A percentile compares a stretch with the other conserved stretches of the same genome.
These are phyloP conservation scores for Rhabdomys dilectus DNA, from an alignment of 2,113 vertebrate genomes.

Conservation along the genomic window DNA sequence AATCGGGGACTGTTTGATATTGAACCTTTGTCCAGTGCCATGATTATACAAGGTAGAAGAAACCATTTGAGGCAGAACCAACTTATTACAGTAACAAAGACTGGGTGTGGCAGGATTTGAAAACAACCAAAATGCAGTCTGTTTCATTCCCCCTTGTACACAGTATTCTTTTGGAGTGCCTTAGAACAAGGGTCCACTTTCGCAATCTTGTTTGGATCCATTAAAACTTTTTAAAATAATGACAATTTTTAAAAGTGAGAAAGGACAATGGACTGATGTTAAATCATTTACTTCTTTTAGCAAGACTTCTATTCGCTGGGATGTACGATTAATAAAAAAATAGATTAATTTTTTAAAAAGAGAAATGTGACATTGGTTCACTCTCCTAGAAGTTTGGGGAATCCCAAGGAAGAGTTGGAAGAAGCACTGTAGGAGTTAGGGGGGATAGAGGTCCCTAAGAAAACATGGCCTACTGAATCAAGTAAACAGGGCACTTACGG, in stretches of 20 bases:
- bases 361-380: not conserved
- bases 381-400: too few species aligned
- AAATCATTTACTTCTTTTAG: conserved; percentile 42
- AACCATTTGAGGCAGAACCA: conserved; percentile 70
- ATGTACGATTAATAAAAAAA: not conserved
- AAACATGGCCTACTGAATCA: too few species aligned
- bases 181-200: not conserved
- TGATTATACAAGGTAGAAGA: conserved; percentile 67
- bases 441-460: too few species aligned
- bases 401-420: too few species aligned
- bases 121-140: conserved; percentile 49
- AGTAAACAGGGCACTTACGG: too few species aligned
- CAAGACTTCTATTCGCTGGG: not conserved
- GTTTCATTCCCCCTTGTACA: not conserved
- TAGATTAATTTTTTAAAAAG: not conserved
- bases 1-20: conserved; percentile 55
- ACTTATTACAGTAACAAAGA: conserved; percentile 67
- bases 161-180: not conserved
- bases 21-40: conserved; percentile 64
- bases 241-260: not conserved
- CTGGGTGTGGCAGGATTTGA: not conserved
- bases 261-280: conserved; percentile 2
- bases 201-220: not conserved
- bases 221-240: not conserved
- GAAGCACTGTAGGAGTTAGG: too few species aligned